Percentiles rank a stretch among this genome's conserved stretches.
Evolutionary conservation across 2,888 invertebrate genomes (phyloP).

Genomic region (Philaethria dido): DNA sequence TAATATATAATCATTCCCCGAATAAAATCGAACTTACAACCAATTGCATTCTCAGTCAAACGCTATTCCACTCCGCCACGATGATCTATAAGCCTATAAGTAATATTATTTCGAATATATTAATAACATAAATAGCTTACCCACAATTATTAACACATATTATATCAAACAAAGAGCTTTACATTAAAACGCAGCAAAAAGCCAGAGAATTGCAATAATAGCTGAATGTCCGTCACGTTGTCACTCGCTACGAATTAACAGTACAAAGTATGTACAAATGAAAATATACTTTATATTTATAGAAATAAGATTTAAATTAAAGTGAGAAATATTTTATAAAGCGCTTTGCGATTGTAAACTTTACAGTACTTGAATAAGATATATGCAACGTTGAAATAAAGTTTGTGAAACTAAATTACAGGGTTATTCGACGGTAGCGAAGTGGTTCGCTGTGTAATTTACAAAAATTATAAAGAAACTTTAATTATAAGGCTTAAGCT

Average conservation of each 20-base stretch:
- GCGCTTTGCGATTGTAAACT: conserved; percentile 10
- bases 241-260: conserved; percentile 26
- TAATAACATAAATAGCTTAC: neutral
- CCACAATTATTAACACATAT: neutral
- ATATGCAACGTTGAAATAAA: conserved; percentile 20
- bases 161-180: conserved; percentile 12
- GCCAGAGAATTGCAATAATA: conserved; percentile 28
- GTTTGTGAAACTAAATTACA: conserved; percentile 16
- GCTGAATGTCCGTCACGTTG: conserved; percentile 22
- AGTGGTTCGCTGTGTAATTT: neutral
- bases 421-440: neutral
- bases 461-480: neutral
- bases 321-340: neutral
- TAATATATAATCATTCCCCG: too few relatives aligned
- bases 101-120: neutral
- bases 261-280: neutral
- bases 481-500: neutral
- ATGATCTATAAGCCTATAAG: neutral
- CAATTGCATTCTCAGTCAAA: too few relatives aligned
- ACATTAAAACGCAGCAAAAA: conserved; percentile 22
- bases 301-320: neutral
- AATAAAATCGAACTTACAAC: too few relatives aligned
- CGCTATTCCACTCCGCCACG: too few relatives aligned
- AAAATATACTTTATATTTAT: neutral
- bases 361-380: conserved; percentile 25